Evolutionary conservation across 30 jellyfish, hydroid and myxozoan species (phyloP).

Genomic region (Rhopilema esculentum): DNA sequence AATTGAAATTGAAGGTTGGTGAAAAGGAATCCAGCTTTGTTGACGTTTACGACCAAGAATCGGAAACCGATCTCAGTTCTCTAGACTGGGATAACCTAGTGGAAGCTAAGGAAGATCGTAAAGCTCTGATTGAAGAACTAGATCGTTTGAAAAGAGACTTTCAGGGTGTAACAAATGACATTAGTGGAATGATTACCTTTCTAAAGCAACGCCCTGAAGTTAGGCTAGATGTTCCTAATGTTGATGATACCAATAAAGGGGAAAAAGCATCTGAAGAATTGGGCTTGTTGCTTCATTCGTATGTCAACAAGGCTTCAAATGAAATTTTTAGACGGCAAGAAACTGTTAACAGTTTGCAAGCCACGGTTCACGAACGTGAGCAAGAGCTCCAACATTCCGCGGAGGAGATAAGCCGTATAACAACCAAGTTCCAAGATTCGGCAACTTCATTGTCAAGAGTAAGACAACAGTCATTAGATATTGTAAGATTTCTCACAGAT

Average conservation of each 20-base stretch:
- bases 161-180: not conserved
- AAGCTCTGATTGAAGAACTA: constrained; percentile 32
- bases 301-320: not conserved
- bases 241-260: not conserved
- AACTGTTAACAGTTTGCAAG: not conserved
- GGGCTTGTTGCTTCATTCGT: not conserved
- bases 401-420: not conserved
- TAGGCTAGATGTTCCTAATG: not conserved
- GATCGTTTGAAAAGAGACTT: not conserved
- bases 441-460: not conserved
- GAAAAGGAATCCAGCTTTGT: constrained; percentile 35
- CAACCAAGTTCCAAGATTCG: not conserved
- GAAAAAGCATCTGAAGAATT: not conserved
- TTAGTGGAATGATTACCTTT: not conserved
- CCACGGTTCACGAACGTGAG: not conserved
- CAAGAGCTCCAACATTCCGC: not conserved
- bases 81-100: constrained; percentile 58
- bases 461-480: not conserved
- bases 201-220: not conserved
- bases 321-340: not conserved
- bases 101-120: constrained; percentile 51
- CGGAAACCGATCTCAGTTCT: constrained; percentile 62
- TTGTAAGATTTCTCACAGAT: not conserved
- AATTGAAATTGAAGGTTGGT: constrained; percentile 34
- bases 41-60: constrained; percentile 50